Percentiles rank a stretch among this genome's conserved stretches.
phyloP scores from a whole-genome alignment of 2,888 invertebrate genomes.

The Anoplius nigerrimus region DNA sequence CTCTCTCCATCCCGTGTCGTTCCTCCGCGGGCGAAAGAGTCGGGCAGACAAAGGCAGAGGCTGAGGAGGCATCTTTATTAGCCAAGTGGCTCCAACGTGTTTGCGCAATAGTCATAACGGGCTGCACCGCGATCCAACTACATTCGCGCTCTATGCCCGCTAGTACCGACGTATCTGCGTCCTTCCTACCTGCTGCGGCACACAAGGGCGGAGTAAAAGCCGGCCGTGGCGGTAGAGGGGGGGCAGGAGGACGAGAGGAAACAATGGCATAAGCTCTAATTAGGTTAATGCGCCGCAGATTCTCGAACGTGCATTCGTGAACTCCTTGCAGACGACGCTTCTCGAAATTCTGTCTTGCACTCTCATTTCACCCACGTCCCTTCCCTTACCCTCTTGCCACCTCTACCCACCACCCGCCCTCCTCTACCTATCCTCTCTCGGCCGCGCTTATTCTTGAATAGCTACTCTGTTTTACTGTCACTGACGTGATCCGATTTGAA shows the following conservation, averaged over 20 bases:
- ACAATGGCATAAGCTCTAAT: conserved; percentile 48
- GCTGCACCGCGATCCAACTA: conserved; percentile 5
- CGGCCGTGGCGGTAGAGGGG: background rate
- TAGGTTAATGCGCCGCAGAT: conserved; percentile 50
- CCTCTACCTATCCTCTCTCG: conserved; percentile 1
- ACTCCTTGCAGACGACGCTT: conserved; percentile 15
- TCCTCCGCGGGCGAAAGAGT: background rate
- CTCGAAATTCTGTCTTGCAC: conserved; percentile 14
- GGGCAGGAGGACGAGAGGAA: conserved; percentile 23
- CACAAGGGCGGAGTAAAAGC: background rate
- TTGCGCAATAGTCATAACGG: conserved; percentile 12
- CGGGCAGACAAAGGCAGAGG: background rate
- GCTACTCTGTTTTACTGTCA: conserved; percentile 42
- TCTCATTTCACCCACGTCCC: conserved; percentile 8
- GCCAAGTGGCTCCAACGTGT: background rate
- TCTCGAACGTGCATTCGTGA: conserved; percentile 41
- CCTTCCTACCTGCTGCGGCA: too few relatives aligned
- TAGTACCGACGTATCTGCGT: background rate
- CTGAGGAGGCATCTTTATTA: background rate
- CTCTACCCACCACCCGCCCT: background rate
- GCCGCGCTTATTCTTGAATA: conserved; percentile 12
- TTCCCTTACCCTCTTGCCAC: background rate
- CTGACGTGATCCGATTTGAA: conserved; percentile 52
- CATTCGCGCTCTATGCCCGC: conserved; percentile 1
- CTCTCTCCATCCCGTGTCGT: too few relatives aligned